A percentile compares a stretch with the other conserved stretches of the same genome.
phyloP scores from a whole-genome alignment of 2,888 invertebrate species.

The Mimumesa dahlbomi region DNA sequence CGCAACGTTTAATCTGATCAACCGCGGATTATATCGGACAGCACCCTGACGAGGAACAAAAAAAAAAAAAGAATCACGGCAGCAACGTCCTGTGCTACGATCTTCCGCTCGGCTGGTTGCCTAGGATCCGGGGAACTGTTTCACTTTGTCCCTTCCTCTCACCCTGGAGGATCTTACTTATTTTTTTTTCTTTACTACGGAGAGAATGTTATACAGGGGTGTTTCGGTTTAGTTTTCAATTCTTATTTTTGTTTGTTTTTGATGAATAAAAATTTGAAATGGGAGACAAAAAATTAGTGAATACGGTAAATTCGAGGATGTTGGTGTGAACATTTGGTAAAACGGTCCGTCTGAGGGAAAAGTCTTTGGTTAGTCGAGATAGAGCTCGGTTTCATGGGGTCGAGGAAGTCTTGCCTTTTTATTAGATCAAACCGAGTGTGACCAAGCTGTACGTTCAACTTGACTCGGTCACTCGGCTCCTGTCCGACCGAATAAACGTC shows the following conservation, averaged over 20 bases:
- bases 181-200: no score
- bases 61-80: conserved; percentile 50
- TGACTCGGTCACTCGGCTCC: conserved; percentile 76
- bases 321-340: no score
- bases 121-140: not conserved
- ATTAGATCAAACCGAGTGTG: conserved; percentile 74
- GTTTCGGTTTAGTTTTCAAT: no score
- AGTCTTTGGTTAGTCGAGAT: no score
- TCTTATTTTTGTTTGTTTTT: no score
- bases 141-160: not conserved
- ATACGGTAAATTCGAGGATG: no score
- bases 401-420: conserved; percentile 68
- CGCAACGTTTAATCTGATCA: conserved; percentile 80
- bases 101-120: conserved; percentile 9
- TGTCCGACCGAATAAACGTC: conserved; percentile 75
- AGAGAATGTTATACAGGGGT: no score
- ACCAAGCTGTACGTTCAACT: conserved; percentile 76
- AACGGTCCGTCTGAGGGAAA: no score
- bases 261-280: no score
- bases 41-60: conserved; percentile 63
- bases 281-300: no score
- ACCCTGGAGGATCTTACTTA: no score
- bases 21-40: conserved; percentile 78
- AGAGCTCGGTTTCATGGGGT: conserved; percentile 14
- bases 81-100: conserved; percentile 13